These are phyloP conservation scores for Drosophila neotestacea DNA, from an alignment of 2,888 invertebrate genomes.

Conservation along the genomic window DNA sequence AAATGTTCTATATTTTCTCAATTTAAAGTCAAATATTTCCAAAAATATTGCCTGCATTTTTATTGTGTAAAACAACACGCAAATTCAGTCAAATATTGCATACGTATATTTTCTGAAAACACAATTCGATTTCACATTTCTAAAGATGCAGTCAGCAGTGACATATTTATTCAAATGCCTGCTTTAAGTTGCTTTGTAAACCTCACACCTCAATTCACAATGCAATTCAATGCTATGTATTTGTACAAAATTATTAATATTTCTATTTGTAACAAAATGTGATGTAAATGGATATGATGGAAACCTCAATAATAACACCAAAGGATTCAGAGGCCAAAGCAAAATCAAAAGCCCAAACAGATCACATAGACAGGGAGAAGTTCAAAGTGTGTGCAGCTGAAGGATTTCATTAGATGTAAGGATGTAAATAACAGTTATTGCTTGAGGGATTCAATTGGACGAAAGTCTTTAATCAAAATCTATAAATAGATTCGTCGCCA, in stretches of 20 bases:
- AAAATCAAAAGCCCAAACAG: background rate
- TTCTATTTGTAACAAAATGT: background rate
- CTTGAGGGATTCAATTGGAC: slow-evolving; percentile 13
- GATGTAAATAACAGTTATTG: slow-evolving; percentile 29
- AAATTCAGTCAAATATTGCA: too few relatives aligned
- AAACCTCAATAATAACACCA: background rate
- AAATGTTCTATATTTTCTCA: background rate
- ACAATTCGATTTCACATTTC: too few relatives aligned
- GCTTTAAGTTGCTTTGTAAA: background rate
- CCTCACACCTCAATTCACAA: background rate
- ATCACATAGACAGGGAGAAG: background rate
- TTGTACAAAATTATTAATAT: background rate
- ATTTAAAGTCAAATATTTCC: background rate
- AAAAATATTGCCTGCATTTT: background rate
- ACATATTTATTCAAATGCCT: background rate
- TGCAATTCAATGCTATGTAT: background rate
- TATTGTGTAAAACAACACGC: too few relatives aligned
- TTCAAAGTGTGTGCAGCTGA: slow-evolving; percentile 1
- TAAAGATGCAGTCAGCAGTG: too few relatives aligned
- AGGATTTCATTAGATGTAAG: slow-evolving; percentile 36
- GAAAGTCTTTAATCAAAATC: slow-evolving; percentile 40
- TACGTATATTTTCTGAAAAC: too few relatives aligned
- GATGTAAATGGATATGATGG: background rate
- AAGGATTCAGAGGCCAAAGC: background rate
- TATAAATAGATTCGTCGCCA: slow-evolving; percentile 48